These are phyloP conservation scores for Graptemys geographica DNA, from an alignment of 2,797 vertebrate species.

Conservation along the genomic window DNA sequence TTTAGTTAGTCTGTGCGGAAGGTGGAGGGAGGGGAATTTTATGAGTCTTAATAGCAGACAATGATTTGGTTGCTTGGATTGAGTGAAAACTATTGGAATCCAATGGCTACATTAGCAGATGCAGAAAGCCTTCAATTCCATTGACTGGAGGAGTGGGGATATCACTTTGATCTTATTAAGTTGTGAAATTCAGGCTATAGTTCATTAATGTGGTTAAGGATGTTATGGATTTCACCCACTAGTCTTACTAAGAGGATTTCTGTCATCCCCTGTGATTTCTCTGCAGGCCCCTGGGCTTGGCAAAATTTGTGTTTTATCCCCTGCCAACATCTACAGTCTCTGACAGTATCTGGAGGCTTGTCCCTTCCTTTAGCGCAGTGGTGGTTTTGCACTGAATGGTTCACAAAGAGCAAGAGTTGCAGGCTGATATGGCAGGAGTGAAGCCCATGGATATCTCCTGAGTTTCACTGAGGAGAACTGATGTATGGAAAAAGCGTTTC, in stretches of 20 bases:
- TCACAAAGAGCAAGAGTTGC: rapidly evolving
- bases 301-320: not conserved
- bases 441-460: rapidly evolving
- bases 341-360: rapidly evolving
- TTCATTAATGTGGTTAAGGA: conserved; percentile 8
- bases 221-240: conserved; percentile 48
- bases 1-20: rapidly evolving
- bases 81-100: conserved; percentile 74
- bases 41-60: conserved; percentile 14
- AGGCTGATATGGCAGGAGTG: rapidly evolving
- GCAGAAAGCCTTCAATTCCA: conserved; percentile 66
- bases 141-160: conserved; percentile 57
- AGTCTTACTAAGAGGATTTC: not conserved
- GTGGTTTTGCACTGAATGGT: not conserved
- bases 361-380: not conserved
- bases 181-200: not conserved
- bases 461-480: not conserved
- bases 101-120: conserved; percentile 65
- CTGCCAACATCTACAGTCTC: rapidly evolving
- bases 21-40: not conserved
- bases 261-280: not conserved
- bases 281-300: not conserved
- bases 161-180: conserved; percentile 69
- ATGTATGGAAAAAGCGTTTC: rapidly evolving
- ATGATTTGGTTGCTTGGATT: conserved; percentile 45